Evolutionary conservation across 2,888 invertebrate genomes (phyloP), one percentile per base, ranked within the genome.

Genomic region (Acrobasis repandana): DNA sequence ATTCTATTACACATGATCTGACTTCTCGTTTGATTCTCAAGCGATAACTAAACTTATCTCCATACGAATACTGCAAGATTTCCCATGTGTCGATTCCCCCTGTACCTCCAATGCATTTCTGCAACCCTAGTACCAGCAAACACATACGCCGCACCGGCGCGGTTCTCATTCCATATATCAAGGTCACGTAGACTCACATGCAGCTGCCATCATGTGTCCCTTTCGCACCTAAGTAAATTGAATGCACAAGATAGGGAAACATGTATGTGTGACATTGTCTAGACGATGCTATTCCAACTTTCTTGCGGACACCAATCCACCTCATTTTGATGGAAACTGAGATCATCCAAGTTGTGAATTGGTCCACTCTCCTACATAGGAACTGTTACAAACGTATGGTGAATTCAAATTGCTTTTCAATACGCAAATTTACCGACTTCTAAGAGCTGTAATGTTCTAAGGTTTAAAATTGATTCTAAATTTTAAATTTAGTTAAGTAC

Each of bases 151-250:
- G 78, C 81, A 77, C 77, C 77, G 78, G 72, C 75, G 79, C 77
- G 72, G 75, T 79, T 83, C 80, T 81, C 80, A 79, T 83, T 83
- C 83, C 82, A 83, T 79, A 82, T 77, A 89, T 88, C 86, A 90
- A 89, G 90, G 88, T 85, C 88, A 82, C 75, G 74, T 77, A 78
- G 76, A 75, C 81, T 77, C 79, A 82, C 83, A 84, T 81, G 78
- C 80, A 81, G 75, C 77, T 77, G 74, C 65, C 51, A 57, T 70
- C 62, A 64, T 65, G 68, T 62, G 64, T 83, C 82, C 77, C 86
- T 74, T 74, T 84, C 80, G 62, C 77, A 70, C 79, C 54, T 63
- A 60, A 59, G 52, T 43, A 62, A 64, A 67, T 64, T 64, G 67
- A 51, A 67, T 64, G 67, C 61, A 75, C 67, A 62, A 62, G 77